Base-by-base conservation (phyloP, 2,797 vertebrate genomes). In the Gadopsis bispinosus region DNA sequence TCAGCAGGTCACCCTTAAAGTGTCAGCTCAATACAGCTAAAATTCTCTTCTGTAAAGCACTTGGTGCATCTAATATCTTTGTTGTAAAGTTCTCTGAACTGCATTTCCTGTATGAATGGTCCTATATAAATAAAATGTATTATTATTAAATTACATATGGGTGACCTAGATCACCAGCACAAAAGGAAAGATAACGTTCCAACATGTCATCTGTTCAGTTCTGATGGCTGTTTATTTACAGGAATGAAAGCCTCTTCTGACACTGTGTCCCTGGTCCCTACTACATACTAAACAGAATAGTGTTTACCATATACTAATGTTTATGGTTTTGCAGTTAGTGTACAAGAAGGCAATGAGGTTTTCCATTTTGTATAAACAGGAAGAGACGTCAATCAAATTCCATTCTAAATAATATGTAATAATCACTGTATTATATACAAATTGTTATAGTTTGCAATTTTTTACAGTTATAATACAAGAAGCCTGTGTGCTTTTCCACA, bases 1-100 rank as follows among this genome's bases (percentile, higher is more conserved):
- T 86, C 88, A 91, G 89, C 81, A 78, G 85, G 89, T 67, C 70
- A 82, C 84, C 37, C 79, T 87, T 61, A n/a, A 61, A 86, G 79
- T 85, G 85, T 82, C 72, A 84, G 68, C 80, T 70, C 26, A 26
- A 26, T 26, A 26, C 26, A 26, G 26, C 26, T 26, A 26, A 26
- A 26, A 26, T 26, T 26, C 26, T 26, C 26, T 26, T 26, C 26
- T 26, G 26, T 26, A 26, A 26, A 26, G 26, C 26, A 26, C 26
- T 26, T 26, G 26, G 26, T 26, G 26, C 26, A 26, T 26, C 2
- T 26, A 26, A 26, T 26, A 26, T 26, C 26, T 26, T 26, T 26
- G 26, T 26, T 26, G 26, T 26, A 26, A 26, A 26, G 26, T 2
- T 26, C 26, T 26, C 26, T 26, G 26, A 26, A 26, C 26, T 26